Evolutionary conservation across 2,113 vertebrate genomes (phyloP).

Genomic region (Cynoglossus semilaevis): DNA sequence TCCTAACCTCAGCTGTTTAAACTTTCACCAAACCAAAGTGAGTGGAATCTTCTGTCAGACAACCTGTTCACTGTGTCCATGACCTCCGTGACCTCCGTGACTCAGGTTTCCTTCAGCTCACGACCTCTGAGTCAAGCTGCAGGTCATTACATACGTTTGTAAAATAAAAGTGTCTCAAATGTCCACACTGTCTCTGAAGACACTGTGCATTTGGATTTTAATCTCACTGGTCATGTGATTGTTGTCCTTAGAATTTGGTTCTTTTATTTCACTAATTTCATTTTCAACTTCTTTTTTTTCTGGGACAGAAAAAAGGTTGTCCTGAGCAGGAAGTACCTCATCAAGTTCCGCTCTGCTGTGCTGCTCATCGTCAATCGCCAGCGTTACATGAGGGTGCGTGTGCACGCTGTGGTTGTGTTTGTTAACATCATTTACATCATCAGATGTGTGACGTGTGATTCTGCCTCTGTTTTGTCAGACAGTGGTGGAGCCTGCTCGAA

Average conservation of each 20-base stretch:
- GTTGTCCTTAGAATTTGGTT: too few relatives aligned
- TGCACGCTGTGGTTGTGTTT: neutral
- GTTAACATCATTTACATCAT: too few relatives aligned
- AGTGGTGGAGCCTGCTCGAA: constrained; percentile 76
- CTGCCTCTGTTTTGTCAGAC: constrained; percentile 67
- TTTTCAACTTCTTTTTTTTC: neutral
- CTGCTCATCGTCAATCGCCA: constrained; percentile 82
- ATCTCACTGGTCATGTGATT: too few relatives aligned
- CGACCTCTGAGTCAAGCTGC: too few relatives aligned
- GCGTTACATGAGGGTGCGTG: constrained; percentile 88
- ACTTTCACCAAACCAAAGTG: constrained; percentile 26
- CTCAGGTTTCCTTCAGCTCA: too few relatives aligned
- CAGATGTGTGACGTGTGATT: constrained; percentile 46
- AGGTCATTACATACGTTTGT: too few relatives aligned
- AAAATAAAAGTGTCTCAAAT: too few relatives aligned
- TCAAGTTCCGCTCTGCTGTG: constrained; percentile 83
- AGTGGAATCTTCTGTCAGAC: constrained; percentile 32
- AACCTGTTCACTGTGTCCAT: constrained; percentile 40
- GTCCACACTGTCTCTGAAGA: too few relatives aligned
- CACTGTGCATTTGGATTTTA: too few relatives aligned
- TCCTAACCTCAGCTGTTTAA: constrained; percentile 16
- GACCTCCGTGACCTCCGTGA: too few relatives aligned
- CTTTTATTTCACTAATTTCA: too few relatives aligned
- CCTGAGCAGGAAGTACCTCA: constrained; percentile 79
- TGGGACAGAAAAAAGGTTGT: constrained; percentile 70